Evolutionary conservation across 2,888 invertebrate genomes (phyloP), one percentile per base, ranked within the genome.

Genomic region (Zaprionus lineosus): DNA sequence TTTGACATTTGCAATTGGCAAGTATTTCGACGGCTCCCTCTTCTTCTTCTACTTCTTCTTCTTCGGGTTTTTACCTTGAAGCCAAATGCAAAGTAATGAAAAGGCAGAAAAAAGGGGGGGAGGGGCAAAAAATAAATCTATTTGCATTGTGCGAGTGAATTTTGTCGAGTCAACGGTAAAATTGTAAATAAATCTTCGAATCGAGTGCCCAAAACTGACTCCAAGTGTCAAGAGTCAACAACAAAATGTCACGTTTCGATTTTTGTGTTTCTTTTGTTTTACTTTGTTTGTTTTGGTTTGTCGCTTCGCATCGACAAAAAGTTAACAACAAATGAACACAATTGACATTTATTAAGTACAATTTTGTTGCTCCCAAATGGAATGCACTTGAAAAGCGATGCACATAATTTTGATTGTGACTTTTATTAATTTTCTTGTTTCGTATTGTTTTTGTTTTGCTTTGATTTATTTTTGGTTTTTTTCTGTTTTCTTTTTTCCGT

Each of bases 161-260:
- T 73, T 56, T 47, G 74, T 53, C 40, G 55, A 65, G 40, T 60
- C 76, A 60, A 44, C 75, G 47, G 36, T 55, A 51, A 70, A 61
- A 24, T 39, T 47, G 28, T 47, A 29, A 40, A 73, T 84, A 81
- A 77, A 69, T 84, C 84, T 79, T 60, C 39, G 55, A 65, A 64
- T 52, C 69, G 53, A 51, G 46, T 59, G 58, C 46, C 78, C 61
- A 58, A 82, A 76, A 82, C 57, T 68, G 61, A 82, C 68, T 59
- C 60, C 85, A 85, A 83, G 84, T 85, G 81, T 81, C 86, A 81
- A 79, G 64, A 85, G 81, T 85, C 81, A 85, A 65, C 77, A 74
- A 59, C 68, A 66, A 82, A 82, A 82, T 82, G 81, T 84, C 81
- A 82, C 81, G 81, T 82, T 82, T 83, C 52, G 53, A n/a, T n/a